Conservation (phyloP, 2,888 invertebrate species). For the Dynastes hyllus region DNA sequence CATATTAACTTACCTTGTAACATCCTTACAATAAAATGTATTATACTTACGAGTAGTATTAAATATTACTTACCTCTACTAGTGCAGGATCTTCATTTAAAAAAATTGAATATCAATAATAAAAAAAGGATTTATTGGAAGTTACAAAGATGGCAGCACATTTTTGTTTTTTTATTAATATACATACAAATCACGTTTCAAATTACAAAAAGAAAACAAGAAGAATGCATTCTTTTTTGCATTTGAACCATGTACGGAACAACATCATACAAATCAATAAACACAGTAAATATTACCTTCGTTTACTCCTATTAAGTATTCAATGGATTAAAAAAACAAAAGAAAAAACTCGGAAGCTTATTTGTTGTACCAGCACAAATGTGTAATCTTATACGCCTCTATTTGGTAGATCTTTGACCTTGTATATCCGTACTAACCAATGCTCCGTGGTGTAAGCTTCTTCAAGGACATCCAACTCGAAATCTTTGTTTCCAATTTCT, state of each 20-base stretch:
- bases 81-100: no score
- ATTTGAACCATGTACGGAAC: slow-evolving; percentile 3
- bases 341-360: slow-evolving; percentile 14
- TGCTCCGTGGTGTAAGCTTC: slow-evolving; percentile 99
- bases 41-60: no score
- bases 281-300: neutral
- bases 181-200: no score
- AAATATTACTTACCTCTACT: no score
- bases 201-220: no score
- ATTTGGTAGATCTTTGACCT: slow-evolving; percentile 96
- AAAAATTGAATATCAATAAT: no score
- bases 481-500: slow-evolving; percentile 99
- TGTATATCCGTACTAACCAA: slow-evolving; percentile 98
- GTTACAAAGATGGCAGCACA: no score
- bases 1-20: no score
- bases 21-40: no score
- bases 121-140: no score
- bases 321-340: neutral
- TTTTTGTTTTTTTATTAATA: no score
- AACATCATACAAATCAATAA: neutral
- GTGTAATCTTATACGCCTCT: slow-evolving; percentile 77
- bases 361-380: neutral
- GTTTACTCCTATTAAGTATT: neutral
- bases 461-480: slow-evolving; percentile 97
- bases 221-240: neutral